Conservation (phyloP, 2,888 invertebrate genomes). For the Sericinus montela region DNA sequence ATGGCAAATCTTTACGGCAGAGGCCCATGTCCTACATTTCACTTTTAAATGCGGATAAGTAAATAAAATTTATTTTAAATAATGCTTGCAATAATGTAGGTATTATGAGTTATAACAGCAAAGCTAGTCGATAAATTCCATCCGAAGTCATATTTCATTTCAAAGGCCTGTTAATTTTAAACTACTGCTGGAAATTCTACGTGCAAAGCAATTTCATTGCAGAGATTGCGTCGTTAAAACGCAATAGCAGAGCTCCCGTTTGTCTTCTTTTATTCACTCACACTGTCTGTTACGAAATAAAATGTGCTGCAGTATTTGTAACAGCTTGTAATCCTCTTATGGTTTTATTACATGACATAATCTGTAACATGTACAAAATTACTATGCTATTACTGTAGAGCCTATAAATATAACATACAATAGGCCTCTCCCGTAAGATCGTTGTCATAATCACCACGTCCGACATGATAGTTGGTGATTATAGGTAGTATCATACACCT, state of each 20-base stretch:
- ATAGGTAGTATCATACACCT: too few species aligned
- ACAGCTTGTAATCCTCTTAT: background rate
- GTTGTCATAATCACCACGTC: too few species aligned
- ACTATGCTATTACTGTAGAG: too few species aligned
- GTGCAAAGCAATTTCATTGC: conserved; percentile 6
- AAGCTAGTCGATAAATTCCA: background rate
- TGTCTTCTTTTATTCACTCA: background rate
- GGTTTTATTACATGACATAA: too few species aligned
- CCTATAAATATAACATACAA: too few species aligned
- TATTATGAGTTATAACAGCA: background rate
- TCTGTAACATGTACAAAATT: too few species aligned
- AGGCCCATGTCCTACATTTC: too few species aligned
- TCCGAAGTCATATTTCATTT: background rate
- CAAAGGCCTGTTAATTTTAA: background rate
- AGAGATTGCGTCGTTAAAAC: conserved; percentile 1
- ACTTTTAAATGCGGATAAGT: too few species aligned
- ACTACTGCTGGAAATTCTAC: conserved; percentile 1
- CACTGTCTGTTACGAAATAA: background rate
- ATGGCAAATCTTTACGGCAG: background rate
- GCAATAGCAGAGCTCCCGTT: background rate
- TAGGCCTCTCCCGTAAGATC: too few species aligned
- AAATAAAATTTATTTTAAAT: too few species aligned
- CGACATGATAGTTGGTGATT: too few species aligned
- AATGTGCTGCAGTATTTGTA: background rate
- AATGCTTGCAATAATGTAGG: background rate